phyloP scores from a whole-genome alignment of 2,113 vertebrate genomes.

The Rallus limicola region DNA sequence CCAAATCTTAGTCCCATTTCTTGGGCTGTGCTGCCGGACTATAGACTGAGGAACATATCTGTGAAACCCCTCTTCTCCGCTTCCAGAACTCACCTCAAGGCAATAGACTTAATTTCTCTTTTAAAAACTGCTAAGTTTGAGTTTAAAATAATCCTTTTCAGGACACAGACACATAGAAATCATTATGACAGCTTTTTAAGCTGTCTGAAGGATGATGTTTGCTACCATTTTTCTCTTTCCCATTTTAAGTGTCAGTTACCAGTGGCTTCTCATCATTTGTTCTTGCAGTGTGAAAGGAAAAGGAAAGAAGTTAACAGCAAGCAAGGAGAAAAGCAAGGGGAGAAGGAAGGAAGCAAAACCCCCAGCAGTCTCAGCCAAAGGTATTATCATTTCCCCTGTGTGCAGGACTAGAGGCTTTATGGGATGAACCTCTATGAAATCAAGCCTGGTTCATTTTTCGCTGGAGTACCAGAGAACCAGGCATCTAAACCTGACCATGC shows the following conservation, averaged over 20 bases:
- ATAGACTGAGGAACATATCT: neutral
- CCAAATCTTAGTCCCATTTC: neutral
- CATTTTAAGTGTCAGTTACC: constrained; percentile 18
- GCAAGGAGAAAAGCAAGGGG: neutral
- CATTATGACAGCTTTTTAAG: neutral
- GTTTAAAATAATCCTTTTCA: neutral
- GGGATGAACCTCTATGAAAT: neutral
- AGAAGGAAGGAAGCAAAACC: neutral
- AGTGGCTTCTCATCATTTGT: neutral
- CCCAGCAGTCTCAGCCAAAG: neutral
- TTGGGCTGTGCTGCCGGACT: neutral
- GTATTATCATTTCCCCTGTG: neutral
- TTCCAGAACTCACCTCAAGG: neutral
- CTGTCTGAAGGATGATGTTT: neutral
- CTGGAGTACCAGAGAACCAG: neutral
- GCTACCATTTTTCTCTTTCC: constrained; percentile 19
- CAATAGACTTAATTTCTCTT: neutral
- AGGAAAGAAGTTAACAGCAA: neutral
- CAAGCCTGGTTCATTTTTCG: neutral
- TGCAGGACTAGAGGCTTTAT: fast-evolving
- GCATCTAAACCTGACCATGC: neutral
- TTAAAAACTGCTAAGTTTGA: neutral
- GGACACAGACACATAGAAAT: neutral
- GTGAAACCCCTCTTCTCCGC: neutral
- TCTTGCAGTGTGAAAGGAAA: neutral